Evolutionary conservation across 37 sponge, comb jelly and placozoan species (phyloP), one percentile per base, ranked within the genome.

Genomic region (Agelas oroides): DNA sequence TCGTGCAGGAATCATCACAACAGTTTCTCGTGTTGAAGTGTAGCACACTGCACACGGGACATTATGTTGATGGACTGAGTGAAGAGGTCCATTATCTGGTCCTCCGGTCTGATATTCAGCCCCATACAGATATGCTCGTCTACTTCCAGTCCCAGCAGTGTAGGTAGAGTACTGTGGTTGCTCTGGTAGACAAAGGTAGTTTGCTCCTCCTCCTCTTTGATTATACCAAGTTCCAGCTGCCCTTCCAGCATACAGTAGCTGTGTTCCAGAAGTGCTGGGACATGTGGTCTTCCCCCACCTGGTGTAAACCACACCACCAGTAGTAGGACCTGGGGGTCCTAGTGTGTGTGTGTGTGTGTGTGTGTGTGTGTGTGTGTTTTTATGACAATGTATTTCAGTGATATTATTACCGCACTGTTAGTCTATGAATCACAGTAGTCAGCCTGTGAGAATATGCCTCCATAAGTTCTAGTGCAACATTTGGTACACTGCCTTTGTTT

Each of bases 1-100:
- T 21, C 34, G 55, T 70, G 71, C 86, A 56, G 86, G 86, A 34
- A 86, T 70, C 78, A 77, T 78, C 27, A 78, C 25, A 19, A 32
- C 34, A 59, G 71, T 72, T 35, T 36, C 24, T 57, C 78, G 67
- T n/a, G 52, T 59, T 35, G 72, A 34, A 28, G 66, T 72, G 58
- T 75, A 77, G 39, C 86, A 86, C 32, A 86, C 79, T n/a, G 79
- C 79, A 86, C 86, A 86, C 12, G 83, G 83, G 1, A 86, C 65
- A 65, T 77, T 56, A 14, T 65, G 38, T 14, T 84, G 21, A 52
- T 53, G 15, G 59, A 71, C 24, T 23, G n/a, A 53, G 11, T 2
- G 1, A 3, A 27, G 19, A 5, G 30, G 38, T 38, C 40, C 32
- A 53, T 70, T 70, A 37, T 53, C 59, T 0, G 0, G 14, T 24